Percentiles rank a stretch among this genome's conserved stretches.
phyloP scores from a whole-genome alignment of 2,113 vertebrate species.

The Oriolus oriolus region DNA sequence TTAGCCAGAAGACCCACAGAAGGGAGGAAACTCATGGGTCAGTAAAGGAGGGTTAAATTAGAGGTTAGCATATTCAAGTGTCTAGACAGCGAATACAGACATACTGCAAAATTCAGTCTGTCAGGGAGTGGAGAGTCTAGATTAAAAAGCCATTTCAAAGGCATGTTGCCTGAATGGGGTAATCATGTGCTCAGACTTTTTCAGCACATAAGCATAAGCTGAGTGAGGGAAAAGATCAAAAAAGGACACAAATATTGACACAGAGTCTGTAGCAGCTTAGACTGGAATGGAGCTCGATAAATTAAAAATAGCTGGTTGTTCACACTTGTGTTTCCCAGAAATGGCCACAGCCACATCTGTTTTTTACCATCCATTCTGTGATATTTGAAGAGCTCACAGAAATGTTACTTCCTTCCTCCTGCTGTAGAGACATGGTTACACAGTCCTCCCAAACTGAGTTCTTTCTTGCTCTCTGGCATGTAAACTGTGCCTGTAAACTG shows the following conservation, averaged over 20 bases:
- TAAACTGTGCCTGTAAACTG: neutral
- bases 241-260: constrained; percentile 51
- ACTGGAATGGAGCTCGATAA: constrained; percentile 38
- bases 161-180: constrained; percentile 50
- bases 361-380: neutral
- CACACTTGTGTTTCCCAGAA: constrained; percentile 41
- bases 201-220: constrained; percentile 47
- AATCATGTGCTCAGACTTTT: constrained; percentile 62
- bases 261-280: constrained; percentile 38
- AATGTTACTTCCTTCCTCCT: neutral
- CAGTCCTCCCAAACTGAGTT: neutral
- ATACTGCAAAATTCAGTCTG: constrained; percentile 60
- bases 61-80: constrained; percentile 63
- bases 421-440: neutral
- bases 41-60: constrained; percentile 65
- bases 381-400: neutral
- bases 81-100: constrained; percentile 66
- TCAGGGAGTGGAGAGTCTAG: constrained; percentile 63
- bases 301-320: constrained; percentile 51
- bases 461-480: neutral
- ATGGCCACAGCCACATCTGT: neutral
- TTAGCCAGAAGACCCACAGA: constrained; percentile 62
- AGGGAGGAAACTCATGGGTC: constrained; percentile 59
- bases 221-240: constrained; percentile 52
- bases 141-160: constrained; percentile 68